These are phyloP conservation scores for Salminus brasiliensis DNA, from an alignment of 2,113 vertebrate species.

Conservation along the genomic window DNA sequence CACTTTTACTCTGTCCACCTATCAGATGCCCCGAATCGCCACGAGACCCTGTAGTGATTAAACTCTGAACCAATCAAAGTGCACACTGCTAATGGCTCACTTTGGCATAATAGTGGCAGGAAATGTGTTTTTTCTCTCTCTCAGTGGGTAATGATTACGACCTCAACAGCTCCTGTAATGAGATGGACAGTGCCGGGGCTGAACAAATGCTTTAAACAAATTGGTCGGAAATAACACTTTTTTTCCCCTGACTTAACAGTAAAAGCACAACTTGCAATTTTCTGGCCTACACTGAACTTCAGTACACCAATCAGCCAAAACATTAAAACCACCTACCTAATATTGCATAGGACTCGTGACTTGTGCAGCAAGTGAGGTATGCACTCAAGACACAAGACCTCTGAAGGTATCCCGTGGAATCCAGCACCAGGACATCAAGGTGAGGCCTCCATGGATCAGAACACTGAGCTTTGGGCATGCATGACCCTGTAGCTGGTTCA, in stretches of 20 bases:
- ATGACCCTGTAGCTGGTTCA: too few relatives aligned
- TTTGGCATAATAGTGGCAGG: too few relatives aligned
- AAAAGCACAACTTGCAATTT: neutral
- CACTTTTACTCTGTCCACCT: slow-evolving; percentile 13
- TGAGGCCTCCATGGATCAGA: too few relatives aligned
- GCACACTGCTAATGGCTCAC: neutral
- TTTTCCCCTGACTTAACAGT: neutral
- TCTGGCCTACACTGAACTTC: neutral
- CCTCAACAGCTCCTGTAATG: slow-evolving; percentile 12
- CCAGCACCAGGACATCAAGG: too few relatives aligned
- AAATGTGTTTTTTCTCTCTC: slow-evolving; percentile 33
- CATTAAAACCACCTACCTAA: too few relatives aligned
- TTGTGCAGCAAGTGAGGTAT: too few relatives aligned
- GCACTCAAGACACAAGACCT: too few relatives aligned
- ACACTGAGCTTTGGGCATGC: too few relatives aligned
- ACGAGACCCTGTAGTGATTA: slow-evolving; percentile 15
- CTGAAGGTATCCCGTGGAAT: too few relatives aligned
- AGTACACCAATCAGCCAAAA: too few relatives aligned
- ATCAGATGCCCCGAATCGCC: slow-evolving; percentile 23
- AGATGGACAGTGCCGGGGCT: neutral
- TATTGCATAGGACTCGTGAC: too few relatives aligned
- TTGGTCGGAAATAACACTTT: neutral
- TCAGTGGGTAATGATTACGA: slow-evolving; percentile 38
- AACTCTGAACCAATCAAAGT: slow-evolving; percentile 30
- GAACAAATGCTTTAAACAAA: slow-evolving; percentile 10